Evolutionary conservation across 2,797 vertebrate genomes (phyloP).

Genomic region (Cygnus olor): DNA sequence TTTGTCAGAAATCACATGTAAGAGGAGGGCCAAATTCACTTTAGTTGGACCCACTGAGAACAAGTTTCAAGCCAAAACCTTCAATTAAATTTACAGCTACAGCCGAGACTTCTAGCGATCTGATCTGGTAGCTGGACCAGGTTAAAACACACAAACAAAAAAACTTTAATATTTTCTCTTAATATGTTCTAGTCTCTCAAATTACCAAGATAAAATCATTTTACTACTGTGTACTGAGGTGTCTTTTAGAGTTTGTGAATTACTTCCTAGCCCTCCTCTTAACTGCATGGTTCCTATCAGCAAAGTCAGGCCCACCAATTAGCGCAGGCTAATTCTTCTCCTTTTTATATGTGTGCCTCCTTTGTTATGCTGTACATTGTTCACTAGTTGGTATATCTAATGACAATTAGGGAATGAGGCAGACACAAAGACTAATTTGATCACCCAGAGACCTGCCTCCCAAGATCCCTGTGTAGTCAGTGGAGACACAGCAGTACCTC

Average conservation of each 20-base stretch:
- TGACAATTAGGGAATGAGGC: slow-evolving; percentile 29
- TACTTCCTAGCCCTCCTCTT: background rate
- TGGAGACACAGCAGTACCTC: background rate
- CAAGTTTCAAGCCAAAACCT: background rate
- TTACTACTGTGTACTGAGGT: background rate
- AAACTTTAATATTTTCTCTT: background rate
- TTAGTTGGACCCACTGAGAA: background rate
- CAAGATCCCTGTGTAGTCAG: background rate
- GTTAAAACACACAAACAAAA: background rate
- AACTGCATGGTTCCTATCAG: background rate
- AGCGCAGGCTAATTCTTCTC: background rate
- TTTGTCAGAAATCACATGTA: background rate
- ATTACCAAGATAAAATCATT: background rate
- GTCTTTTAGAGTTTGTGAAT: background rate
- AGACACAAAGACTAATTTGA: slow-evolving; percentile 40
- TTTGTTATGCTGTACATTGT: background rate
- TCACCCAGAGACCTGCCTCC: background rate
- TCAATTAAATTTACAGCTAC: background rate
- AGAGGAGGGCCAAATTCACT: background rate
- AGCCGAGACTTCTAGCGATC: background rate
- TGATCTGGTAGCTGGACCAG: background rate
- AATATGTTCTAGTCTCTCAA: background rate
- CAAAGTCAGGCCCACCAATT: slow-evolving; percentile 20
- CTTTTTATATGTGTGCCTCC: background rate
- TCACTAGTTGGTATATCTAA: background rate